These are phyloP conservation scores for Hydropsyche tenuis DNA, from an alignment of 1,140 invertebrate species.

Conservation along the genomic window DNA sequence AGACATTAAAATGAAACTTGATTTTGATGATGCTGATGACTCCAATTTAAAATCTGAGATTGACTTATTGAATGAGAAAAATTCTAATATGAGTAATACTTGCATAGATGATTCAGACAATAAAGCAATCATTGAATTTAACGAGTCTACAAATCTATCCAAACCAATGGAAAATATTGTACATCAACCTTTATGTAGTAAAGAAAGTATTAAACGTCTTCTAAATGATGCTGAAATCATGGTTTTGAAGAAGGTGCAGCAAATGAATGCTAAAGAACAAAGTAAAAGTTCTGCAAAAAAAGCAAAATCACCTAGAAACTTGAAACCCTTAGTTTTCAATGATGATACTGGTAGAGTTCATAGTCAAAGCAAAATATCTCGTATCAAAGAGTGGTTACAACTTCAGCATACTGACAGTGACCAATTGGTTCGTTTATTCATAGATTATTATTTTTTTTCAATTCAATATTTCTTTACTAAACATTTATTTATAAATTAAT, in stretches of 20 bases:
- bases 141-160: constrained; percentile 4
- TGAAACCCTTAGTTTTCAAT: constrained; percentile 64
- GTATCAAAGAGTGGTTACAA: constrained; percentile 73
- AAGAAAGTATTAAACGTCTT: constrained; percentile 68
- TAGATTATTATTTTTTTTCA: not conserved
- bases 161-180: not conserved
- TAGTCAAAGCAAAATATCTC: constrained; percentile 68
- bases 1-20: constrained; percentile 32
- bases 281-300: constrained; percentile 50
- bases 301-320: constrained; percentile 57
- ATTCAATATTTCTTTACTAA: constrained; percentile 22
- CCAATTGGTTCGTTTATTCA: constrained; percentile 53
- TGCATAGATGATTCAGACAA: constrained; percentile 13
- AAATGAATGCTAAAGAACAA: constrained; percentile 53
- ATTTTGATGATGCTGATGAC: constrained; percentile 33
- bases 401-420: constrained; percentile 55
- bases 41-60: not conserved
- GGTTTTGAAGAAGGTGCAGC: constrained; percentile 64
- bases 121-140: not conserved
- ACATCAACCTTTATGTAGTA: constrained; percentile 53
- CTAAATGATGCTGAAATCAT: constrained; percentile 76
- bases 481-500: constrained; percentile 32
- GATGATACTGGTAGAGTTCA: constrained; percentile 56
- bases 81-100: not conserved
- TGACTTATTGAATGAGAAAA: constrained; percentile 6